Evolutionary conservation across 2,888 invertebrate genomes (phyloP).

Genomic region (Xestia xanthographa): DNA sequence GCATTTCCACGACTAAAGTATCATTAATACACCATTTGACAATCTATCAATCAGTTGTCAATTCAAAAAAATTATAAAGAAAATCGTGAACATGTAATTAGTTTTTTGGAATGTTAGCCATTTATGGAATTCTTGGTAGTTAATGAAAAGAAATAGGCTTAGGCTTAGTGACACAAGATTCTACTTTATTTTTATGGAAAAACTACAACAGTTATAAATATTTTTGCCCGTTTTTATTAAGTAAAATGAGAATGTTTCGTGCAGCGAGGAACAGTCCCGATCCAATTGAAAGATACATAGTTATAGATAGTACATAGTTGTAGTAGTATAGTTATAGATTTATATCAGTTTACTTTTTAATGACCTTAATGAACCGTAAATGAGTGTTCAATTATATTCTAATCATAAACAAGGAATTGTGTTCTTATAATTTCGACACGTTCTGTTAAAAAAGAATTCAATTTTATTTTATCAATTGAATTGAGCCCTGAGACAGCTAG

Average conservation of each 20-base stretch:
- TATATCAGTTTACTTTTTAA: no score
- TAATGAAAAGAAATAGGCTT: background rate
- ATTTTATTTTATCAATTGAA: no score
- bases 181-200: background rate
- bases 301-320: no score
- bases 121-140: conserved; percentile 9
- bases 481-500: no score
- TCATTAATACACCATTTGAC: conserved; percentile 40
- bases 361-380: no score
- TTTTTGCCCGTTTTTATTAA: background rate
- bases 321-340: no score
- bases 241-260: background rate
- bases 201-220: background rate
- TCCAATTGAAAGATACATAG: background rate
- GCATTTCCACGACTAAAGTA: conserved; percentile 31
- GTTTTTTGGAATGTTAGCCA: conserved; percentile 24
- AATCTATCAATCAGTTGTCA: conserved; percentile 60
- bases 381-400: background rate
- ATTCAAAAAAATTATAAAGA: conserved; percentile 26
- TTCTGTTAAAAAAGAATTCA: background rate
- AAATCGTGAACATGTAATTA: conserved; percentile 54
- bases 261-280: background rate
- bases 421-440: background rate
- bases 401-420: no score
- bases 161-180: background rate